Evolutionary conservation across 2,797 vertebrate genomes (phyloP), one percentile per base, ranked within the genome.

Genomic region (Lepus townsendii): DNA sequence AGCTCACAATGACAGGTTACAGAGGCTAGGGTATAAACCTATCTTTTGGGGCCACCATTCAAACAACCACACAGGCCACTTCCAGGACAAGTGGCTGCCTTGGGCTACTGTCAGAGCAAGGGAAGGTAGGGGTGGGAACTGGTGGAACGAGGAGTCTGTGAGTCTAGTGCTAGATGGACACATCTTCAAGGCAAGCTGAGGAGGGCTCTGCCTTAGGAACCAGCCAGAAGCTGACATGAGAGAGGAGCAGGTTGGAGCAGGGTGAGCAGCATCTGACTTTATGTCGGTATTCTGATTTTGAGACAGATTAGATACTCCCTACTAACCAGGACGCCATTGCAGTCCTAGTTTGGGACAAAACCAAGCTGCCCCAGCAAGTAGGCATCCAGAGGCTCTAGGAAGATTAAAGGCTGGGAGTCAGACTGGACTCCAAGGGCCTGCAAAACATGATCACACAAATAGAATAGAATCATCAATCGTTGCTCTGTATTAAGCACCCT

Each of bases 321-420:
- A 16, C 14, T 62, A 65, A 84, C 10, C 52, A 62, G 77, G 65
- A 52, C 66, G 73, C 0, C 2, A 42, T 8, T 26, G n/a, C 60
- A n/a, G 60, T 78, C 35, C 14, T 42, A 65, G 50, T 57, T 14
- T 72, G 35, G 20, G 62, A 79, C 38, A 80, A 86, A 91, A 60
- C 27, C 65, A 76, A 87, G 19, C 19, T 77, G 50, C 38, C 13
- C 72, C 5, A 78, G 35, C 71, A 78, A 80, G 42, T 35, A 35
- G 79, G 91, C 35, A 77, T 69, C 66, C 32, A 27, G n/a, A 9
- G 14, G 19, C 30, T 83, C 42, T 38, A 38, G 10, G 72, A 80
- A 95, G 80, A 83, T 83, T 73, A 78, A 83, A 89, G n/a, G 19
- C 54, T 50, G 50, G n/a, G 75, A 86, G 72, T 83, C 71, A 94